Evolutionary conservation across 2,888 invertebrate species (phyloP), one percentile per base, ranked within the genome.

Genomic region (Apodemia duryi): DNA sequence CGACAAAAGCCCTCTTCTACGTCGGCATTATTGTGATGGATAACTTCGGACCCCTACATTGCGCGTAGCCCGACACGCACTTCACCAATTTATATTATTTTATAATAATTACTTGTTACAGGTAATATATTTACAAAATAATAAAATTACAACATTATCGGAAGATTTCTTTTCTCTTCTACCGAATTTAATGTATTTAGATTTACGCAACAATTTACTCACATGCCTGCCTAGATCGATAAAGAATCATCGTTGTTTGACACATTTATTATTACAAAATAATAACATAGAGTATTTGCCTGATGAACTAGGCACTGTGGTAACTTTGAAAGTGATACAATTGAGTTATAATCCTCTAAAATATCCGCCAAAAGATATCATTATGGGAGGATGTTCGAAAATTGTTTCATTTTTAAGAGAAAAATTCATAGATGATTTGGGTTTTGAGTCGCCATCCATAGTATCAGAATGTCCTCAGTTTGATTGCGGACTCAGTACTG

Each of bases 201-300:
- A 95, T 76, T 75, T 95, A 9, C 88, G 95, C 72, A 92, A 94
- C 69, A 95, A 95, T 77, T 76, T 86, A 65, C 75, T 95, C 10
- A 83, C 77, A 5, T 82, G 80, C 13, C 79, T 95, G 64, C 95
- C 95, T 1, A 80, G 75, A 68, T 86, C 90, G 2, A 91, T 95
- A 29, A 92, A 92, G 68, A 79, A 93, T 70, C 95, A 95, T 72
- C 77, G 77, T 63, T 81, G 77, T 70, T 86, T 95, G 32, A 94
- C 95, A 64, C 95, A 95, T 68, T 78, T 95, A 64, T 82, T 95
- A 29, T 78, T 95, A 43, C 93, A 94, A 79, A 93, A 94, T 73
- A 95, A 95, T 77, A 84, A 88, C 69, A 77, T 95, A 38, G 87
- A 92, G 64, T 79, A 82, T 65, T 77, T 95, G 60, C 95, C 95